phyloP scores from a whole-genome alignment of 2,797 vertebrate species.

The Platalea minor region DNA sequence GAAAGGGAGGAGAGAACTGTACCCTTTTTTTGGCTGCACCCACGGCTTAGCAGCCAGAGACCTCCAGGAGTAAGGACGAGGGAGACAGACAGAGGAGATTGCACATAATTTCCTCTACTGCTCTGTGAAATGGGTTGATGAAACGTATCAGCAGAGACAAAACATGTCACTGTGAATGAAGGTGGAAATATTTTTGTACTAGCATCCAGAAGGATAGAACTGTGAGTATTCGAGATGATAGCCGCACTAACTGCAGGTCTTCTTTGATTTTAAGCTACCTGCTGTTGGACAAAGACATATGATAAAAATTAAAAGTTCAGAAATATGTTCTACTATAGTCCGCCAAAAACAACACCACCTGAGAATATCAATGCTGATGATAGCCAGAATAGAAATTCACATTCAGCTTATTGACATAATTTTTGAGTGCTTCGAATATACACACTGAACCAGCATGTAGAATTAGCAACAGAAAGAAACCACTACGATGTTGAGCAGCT shows the following conservation, averaged over 20 bases:
- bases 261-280: neutral
- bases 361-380: neutral
- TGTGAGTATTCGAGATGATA: neutral
- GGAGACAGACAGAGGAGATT: neutral
- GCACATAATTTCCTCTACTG: neutral
- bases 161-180: neutral
- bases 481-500: neutral
- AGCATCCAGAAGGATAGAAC: neutral
- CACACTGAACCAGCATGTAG: accelerated
- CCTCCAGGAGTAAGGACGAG: neutral
- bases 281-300: neutral
- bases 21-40: neutral
- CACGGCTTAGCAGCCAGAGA: neutral
- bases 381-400: neutral
- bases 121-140: neutral
- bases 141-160: neutral
- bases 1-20: neutral
- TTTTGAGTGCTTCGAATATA: neutral
- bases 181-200: neutral
- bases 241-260: neutral
- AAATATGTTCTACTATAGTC: neutral
- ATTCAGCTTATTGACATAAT: neutral
- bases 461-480: neutral
- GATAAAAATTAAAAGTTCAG: neutral
- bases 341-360: neutral